A percentile compares a stretch with the other conserved stretches of the same genome.
phyloP scores from a whole-genome alignment of 2,888 invertebrate genomes.

The Idaea biselata region DNA sequence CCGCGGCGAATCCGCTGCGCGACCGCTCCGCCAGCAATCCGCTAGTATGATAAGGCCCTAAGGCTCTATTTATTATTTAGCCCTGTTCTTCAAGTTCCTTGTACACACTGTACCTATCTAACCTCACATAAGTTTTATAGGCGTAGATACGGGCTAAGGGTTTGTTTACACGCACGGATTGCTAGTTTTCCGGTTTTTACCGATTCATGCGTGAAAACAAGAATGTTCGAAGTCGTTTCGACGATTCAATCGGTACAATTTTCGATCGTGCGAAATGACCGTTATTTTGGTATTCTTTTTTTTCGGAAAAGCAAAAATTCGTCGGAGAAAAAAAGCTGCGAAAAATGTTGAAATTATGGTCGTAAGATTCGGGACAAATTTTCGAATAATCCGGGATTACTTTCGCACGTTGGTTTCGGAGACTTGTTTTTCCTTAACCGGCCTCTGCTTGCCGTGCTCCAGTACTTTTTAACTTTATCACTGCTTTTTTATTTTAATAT shows the following conservation, averaged over 20 bases:
- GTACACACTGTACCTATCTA: not conserved
- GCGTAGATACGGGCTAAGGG: not conserved
- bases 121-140: conserved; percentile 1
- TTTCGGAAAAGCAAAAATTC: not conserved
- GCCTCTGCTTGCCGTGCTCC: not conserved
- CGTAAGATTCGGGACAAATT: not conserved
- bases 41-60: too few species aligned
- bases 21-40: too few species aligned
- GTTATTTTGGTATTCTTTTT: not conserved
- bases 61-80: too few species aligned
- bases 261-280: not conserved
- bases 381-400: not conserved
- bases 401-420: not conserved
- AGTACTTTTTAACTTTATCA: not conserved
- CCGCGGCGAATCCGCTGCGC: too few species aligned
- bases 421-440: not conserved
- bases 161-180: conserved; percentile 1
- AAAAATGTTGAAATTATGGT: not conserved
- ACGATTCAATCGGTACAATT: not conserved
- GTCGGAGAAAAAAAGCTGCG: not conserved
- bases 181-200: not conserved
- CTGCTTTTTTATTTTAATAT: not conserved
- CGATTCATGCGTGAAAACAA: not conserved
- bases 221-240: not conserved
- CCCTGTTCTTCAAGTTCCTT: not conserved